Evolutionary conservation across 1,140 invertebrate species (phyloP).

Genomic region (Danaus plexippus): DNA sequence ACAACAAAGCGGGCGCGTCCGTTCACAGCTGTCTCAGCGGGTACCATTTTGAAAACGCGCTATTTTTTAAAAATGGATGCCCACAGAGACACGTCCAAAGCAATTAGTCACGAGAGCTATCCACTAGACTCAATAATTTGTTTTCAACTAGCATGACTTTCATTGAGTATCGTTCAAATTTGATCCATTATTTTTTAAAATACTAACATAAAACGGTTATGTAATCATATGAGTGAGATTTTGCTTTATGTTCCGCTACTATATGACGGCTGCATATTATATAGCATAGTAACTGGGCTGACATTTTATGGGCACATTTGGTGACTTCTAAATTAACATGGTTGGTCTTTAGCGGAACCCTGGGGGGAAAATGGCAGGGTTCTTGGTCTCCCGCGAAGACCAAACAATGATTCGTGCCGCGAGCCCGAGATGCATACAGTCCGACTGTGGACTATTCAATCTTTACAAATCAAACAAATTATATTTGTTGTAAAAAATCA

Average conservation of each 20-base stretch:
- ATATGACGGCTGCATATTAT: conserved; percentile 16
- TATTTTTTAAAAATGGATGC: conserved; percentile 36
- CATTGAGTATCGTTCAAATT: background rate
- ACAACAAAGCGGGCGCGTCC: conserved; percentile 23
- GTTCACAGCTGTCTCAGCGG: conserved; percentile 33
- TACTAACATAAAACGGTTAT: conserved; percentile 1
- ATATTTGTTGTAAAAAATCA: conserved; percentile 55
- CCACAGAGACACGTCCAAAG: conserved; percentile 45
- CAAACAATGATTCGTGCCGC: conserved; percentile 51
- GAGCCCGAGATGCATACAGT: conserved; percentile 40
- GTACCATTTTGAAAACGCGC: conserved; percentile 33
- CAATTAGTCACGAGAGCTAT: conserved; percentile 46
- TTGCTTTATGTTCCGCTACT: background rate
- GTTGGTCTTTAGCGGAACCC: conserved; percentile 63
- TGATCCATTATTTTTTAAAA: background rate
- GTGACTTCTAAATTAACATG: conserved; percentile 59
- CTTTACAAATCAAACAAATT: conserved; percentile 69
- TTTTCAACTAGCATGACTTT: conserved; percentile 35
- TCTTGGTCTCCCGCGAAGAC: conserved; percentile 54
- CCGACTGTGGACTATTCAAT: conserved; percentile 51
- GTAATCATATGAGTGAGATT: conserved; percentile 1
- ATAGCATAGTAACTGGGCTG: conserved; percentile 33
- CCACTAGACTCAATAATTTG: conserved; percentile 33
- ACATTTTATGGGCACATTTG: conserved; percentile 50
- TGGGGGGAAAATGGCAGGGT: conserved; percentile 61